Conservation (phyloP, 2,797 vertebrate species). For the Manis pentadactyla region DNA sequence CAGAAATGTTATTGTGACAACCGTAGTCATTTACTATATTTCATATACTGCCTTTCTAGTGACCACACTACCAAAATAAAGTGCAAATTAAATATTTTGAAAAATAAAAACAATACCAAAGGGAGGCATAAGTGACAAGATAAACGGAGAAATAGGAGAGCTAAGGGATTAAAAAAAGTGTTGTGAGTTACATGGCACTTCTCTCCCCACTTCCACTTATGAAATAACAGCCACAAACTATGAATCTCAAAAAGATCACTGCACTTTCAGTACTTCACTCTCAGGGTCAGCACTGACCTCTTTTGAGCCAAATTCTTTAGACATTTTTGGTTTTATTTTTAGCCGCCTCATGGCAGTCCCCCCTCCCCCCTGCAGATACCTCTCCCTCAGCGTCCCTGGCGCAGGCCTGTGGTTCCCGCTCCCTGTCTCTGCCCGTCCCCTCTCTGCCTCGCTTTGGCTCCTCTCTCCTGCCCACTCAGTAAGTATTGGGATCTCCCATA, state of each 20-base stretch:
- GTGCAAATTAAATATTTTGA: slow-evolving; percentile 25
- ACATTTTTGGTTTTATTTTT: slow-evolving; percentile 51
- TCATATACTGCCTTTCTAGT: background rate
- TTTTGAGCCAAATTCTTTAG: slow-evolving; percentile 11
- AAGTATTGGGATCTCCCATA: background rate
- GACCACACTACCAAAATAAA: slow-evolving; percentile 10
- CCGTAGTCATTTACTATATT: slow-evolving; percentile 13
- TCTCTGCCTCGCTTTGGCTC: background rate
- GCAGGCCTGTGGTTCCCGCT: background rate
- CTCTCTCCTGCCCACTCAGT: background rate
- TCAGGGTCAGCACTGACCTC: slow-evolving; percentile 1
- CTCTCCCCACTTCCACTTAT: background rate
- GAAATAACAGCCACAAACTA: background rate
- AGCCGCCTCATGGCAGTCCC: background rate
- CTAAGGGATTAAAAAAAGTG: background rate
- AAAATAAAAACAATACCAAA: slow-evolving; percentile 58
- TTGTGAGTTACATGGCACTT: background rate
- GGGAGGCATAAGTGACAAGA: background rate
- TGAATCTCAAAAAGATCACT: background rate
- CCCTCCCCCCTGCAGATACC: background rate
- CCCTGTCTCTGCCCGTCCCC: background rate
- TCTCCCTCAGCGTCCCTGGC: background rate
- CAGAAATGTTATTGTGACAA: slow-evolving; percentile 16
- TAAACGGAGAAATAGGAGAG: slow-evolving; percentile 47
- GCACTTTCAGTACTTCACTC: background rate